phyloP scores from a whole-genome alignment of 1,140 invertebrate species.

The Aradophagus sp. region DNA sequence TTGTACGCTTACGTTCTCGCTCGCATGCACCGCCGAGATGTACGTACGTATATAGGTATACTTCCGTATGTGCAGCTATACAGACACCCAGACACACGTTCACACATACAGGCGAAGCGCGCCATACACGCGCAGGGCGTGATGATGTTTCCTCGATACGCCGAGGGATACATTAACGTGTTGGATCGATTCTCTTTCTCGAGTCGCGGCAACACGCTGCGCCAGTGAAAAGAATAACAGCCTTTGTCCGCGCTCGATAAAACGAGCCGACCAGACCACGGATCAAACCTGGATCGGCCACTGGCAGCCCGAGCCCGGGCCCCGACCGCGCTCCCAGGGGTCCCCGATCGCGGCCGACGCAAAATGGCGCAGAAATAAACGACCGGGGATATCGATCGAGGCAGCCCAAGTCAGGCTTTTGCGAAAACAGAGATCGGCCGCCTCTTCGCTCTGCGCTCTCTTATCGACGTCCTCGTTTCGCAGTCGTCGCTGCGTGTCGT shows the following conservation, averaged over 20 bases:
- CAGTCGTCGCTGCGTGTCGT: constrained; percentile 19
- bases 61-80: constrained; percentile 18
- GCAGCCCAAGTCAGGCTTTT: no score
- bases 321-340: no score
- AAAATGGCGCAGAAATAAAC: constrained; percentile 44
- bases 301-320: no score
- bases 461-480: constrained; percentile 44
- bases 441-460: constrained; percentile 6
- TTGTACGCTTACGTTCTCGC: constrained; percentile 15
- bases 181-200: constrained; percentile 68
- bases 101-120: constrained; percentile 3
- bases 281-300: no score
- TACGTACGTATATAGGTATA: constrained; percentile 16
- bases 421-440: constrained; percentile 12
- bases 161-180: constrained; percentile 62
- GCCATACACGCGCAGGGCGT: constrained; percentile 27
- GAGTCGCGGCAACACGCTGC: constrained; percentile 55
- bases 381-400: constrained; percentile 28
- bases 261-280: neutral
- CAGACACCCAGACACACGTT: constrained; percentile 1
- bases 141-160: constrained; percentile 53
- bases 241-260: constrained; percentile 17
- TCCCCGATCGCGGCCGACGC: neutral
- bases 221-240: constrained; percentile 34
- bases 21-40: constrained; percentile 29